Evolutionary conservation across 2,797 vertebrate species (phyloP).

Genomic region (Antrozous pallidus): DNA sequence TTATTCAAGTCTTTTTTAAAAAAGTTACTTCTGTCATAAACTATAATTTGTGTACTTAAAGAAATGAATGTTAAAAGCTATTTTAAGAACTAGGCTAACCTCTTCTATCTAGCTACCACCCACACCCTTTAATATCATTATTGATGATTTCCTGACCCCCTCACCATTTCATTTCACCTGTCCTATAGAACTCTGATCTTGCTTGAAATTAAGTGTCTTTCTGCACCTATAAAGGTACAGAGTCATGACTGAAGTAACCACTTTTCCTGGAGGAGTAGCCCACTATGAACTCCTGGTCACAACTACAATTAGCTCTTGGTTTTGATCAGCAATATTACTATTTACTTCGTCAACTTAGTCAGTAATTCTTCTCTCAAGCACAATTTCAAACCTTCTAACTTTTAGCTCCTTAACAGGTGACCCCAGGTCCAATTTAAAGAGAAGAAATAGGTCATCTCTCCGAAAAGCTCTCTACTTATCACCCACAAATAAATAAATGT

Average conservation of each 20-base stretch:
- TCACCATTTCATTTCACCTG: neutral
- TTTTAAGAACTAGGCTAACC: neutral
- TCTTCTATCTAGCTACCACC: neutral
- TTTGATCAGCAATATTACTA: neutral
- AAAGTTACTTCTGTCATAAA: neutral
- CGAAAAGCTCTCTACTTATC: neutral
- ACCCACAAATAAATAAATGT: neutral
- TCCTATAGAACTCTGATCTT: neutral
- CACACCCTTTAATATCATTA: neutral
- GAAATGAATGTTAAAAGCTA: neutral
- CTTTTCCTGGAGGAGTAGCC: no score
- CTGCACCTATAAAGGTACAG: neutral
- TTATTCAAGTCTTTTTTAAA: neutral
- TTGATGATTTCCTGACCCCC: neutral
- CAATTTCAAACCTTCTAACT: neutral
- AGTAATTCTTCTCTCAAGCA: neutral
- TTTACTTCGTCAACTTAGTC: neutral
- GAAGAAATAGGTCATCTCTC: neutral
- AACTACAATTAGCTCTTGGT: neutral
- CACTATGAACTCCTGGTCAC: neutral
- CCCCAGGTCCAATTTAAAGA: neutral
- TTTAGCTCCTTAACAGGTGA: neutral
- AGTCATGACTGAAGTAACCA: neutral
- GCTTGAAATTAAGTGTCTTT: neutral
- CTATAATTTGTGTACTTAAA: neutral